phyloP scores from a whole-genome alignment of 2,888 invertebrate genomes.

The Microchrysa polita region DNA sequence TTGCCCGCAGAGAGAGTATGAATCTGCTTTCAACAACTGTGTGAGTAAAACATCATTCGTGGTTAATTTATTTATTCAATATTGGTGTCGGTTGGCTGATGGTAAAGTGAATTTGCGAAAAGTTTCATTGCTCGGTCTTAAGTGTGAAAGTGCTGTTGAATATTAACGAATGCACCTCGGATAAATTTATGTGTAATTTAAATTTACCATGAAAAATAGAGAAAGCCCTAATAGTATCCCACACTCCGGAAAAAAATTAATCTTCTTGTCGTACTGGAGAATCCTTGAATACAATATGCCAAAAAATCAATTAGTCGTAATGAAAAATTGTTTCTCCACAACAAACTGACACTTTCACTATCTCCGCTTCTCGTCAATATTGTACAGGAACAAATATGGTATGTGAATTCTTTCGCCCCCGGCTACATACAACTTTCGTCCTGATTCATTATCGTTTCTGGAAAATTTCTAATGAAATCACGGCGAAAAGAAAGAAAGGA shows the following conservation, averaged over 20 bases:
- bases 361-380: conserved; percentile 19
- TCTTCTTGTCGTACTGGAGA: not conserved
- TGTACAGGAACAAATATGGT: not conserved
- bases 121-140: too few relatives aligned
- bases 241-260: not conserved
- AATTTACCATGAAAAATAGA: too few relatives aligned
- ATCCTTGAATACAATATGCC: conserved; percentile 6
- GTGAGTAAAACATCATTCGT: too few relatives aligned
- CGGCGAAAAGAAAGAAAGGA: conserved; percentile 37
- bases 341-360: conserved; percentile 38
- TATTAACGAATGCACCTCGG: too few relatives aligned
- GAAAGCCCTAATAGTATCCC: too few relatives aligned
- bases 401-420: not conserved
- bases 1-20: not conserved
- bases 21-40: too few relatives aligned
- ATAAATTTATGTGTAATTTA: too few relatives aligned
- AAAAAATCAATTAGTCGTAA: conserved; percentile 35
- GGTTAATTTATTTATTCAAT: too few relatives aligned
- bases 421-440: conserved; percentile 10
- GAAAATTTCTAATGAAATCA: conserved; percentile 41
- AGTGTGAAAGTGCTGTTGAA: too few relatives aligned
- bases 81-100: too few relatives aligned
- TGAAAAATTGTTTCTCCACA: conserved; percentile 30
- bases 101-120: too few relatives aligned
- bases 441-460: conserved; percentile 30